Percentiles rank a stretch among this genome's conserved stretches.
phyloP scores from a whole-genome alignment of 2,797 vertebrate species.

The Dermochelys coriacea region DNA sequence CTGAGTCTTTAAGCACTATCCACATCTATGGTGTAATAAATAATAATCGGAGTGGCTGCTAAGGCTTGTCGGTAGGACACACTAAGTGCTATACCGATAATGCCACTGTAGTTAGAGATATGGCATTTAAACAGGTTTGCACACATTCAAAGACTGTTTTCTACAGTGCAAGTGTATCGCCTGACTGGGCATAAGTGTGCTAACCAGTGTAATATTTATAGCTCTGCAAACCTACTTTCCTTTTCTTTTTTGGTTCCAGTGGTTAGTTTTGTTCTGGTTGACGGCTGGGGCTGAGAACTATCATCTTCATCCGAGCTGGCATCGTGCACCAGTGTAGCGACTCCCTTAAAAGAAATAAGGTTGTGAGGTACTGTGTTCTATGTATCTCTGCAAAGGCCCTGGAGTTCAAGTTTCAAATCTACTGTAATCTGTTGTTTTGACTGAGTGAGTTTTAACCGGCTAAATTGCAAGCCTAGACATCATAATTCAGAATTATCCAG shows the following conservation, averaged over 20 bases:
- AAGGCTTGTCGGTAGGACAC: not conserved
- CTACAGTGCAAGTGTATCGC: not conserved
- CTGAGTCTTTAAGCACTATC: not conserved
- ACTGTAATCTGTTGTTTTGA: not conserved
- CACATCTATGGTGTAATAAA: not conserved
- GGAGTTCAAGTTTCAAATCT: not conserved
- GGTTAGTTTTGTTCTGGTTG: conserved; percentile 54
- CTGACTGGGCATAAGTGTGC: not conserved
- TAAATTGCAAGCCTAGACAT: not conserved
- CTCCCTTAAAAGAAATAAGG: conserved; percentile 73
- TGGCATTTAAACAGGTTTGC: not conserved
- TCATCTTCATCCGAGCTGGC: conserved; percentile 73
- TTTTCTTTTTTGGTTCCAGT: conserved; percentile 51
- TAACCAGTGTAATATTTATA: not conserved
- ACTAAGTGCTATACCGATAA: accelerated
- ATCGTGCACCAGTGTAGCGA: conserved; percentile 51
- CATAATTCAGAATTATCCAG: not conserved
- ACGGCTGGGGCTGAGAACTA: conserved; percentile 42
- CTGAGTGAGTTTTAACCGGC: not conserved
- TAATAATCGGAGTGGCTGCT: not conserved
- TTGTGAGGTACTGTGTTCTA: not conserved
- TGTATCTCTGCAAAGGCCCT: not conserved
- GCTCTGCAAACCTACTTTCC: conserved; percentile 70
- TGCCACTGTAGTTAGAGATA: not conserved
- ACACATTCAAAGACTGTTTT: not conserved